Conservation (phyloP, 2,113 vertebrate species). For the Isurus oxyrinchus region DNA sequence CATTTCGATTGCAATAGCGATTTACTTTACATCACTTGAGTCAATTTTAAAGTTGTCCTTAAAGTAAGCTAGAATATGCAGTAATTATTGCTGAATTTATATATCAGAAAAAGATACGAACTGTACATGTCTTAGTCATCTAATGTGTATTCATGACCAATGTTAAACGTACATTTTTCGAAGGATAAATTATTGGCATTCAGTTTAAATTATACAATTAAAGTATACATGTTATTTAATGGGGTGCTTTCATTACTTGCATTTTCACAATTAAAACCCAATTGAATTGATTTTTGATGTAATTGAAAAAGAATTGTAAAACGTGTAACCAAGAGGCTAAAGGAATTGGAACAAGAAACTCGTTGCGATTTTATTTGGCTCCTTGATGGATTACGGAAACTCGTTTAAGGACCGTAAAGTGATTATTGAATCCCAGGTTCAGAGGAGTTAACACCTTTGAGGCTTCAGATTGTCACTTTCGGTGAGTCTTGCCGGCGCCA, state of each 20-base stretch:
- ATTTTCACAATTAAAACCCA: background rate
- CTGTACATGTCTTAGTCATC: background rate
- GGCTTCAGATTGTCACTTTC: slow-evolving; percentile 60
- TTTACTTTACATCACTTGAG: background rate
- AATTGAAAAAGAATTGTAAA: background rate
- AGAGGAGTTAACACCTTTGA: slow-evolving; percentile 50
- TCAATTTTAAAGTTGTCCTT: background rate
- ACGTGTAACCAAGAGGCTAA: background rate
- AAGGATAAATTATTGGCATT: background rate
- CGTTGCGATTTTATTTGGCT: slow-evolving; percentile 46
- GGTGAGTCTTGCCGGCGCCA: slow-evolving; percentile 63
- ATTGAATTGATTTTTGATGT: background rate
- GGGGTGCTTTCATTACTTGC: background rate
- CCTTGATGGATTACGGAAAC: slow-evolving; percentile 50
- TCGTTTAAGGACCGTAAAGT: slow-evolving; percentile 54
- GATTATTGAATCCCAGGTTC: slow-evolving; percentile 42
- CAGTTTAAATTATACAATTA: background rate
- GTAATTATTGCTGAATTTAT: background rate
- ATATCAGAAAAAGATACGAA: background rate
- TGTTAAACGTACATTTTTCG: background rate
- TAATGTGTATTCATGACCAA: background rate
- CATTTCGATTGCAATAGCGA: background rate
- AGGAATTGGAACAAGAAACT: slow-evolving; percentile 39
- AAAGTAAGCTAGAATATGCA: background rate
- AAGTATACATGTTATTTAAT: background rate